phyloP scores from a whole-genome alignment of 2,797 vertebrate genomes.

The Enteromius trimaculatus region DNA sequence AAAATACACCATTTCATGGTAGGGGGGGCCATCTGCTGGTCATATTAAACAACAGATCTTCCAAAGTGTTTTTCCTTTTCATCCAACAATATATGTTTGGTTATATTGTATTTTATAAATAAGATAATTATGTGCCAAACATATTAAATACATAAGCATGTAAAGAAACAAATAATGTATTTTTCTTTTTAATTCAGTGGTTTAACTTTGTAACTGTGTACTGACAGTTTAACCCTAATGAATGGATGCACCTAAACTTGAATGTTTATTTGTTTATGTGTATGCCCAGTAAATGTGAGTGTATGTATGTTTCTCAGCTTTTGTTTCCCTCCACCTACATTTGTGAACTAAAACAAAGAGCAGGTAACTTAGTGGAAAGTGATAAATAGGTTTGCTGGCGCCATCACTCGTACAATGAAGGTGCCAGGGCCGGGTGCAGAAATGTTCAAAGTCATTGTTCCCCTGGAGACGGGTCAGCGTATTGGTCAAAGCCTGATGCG shows the following conservation, averaged over 20 bases:
- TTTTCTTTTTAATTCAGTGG: not conserved
- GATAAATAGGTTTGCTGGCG: conserved; percentile 75
- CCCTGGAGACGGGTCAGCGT: conserved; percentile 77
- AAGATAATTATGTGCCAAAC: not conserved
- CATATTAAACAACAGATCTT: not conserved
- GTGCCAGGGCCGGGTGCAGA: conserved; percentile 63
- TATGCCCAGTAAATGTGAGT: not conserved
- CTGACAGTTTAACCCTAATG: not conserved
- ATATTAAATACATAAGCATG: not conserved
- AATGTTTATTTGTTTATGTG: conserved; percentile 3
- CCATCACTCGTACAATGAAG: conserved; percentile 69
- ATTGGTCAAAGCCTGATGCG: conserved; percentile 76
- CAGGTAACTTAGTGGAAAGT: conserved; percentile 68
- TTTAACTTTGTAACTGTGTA: not conserved
- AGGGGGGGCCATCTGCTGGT: conserved; percentile 85
- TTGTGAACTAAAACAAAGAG: conserved; percentile 44
- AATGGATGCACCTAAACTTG: conserved; percentile 3
- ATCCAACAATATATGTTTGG: not conserved
- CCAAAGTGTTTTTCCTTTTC: not conserved
- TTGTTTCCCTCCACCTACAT: conserved; percentile 46
- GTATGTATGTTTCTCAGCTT: conserved; percentile 13
- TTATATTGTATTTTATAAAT: not conserved
- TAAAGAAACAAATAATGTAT: not conserved
- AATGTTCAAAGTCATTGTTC: conserved; percentile 80
- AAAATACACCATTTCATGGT: conserved; percentile 74